These are phyloP conservation scores for Tragelaphus scriptus DNA, from an alignment of 2,113 vertebrate species.

Conservation along the genomic window DNA sequence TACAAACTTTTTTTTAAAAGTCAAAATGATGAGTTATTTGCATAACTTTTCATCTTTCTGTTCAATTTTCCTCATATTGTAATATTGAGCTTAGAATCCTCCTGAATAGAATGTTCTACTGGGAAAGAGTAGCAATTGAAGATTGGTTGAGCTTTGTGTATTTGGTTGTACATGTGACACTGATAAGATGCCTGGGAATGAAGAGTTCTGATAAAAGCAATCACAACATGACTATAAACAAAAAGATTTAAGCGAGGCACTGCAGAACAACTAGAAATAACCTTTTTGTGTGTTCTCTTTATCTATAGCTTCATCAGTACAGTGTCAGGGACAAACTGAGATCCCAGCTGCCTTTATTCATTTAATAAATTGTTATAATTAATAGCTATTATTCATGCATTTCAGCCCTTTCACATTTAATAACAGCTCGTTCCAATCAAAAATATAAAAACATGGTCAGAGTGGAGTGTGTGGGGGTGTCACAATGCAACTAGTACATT, in stretches of 20 bases:
- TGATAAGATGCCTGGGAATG: not conserved
- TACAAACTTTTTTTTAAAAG: not conserved
- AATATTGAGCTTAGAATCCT: not conserved
- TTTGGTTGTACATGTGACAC: not conserved
- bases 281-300: not conserved
- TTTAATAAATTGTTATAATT: constrained; percentile 73
- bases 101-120: not conserved
- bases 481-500: constrained; percentile 76
- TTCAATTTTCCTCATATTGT: not conserved
- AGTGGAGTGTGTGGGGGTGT: constrained; percentile 66
- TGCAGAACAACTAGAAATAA: not conserved
- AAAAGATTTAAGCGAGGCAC: not conserved
- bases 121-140: not conserved
- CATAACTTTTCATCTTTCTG: not conserved
- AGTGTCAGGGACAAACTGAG: constrained; percentile 39
- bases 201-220: not conserved
- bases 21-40: not conserved
- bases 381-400: constrained; percentile 74
- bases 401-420: constrained; percentile 77
- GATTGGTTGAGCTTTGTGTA: not conserved
- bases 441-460: constrained; percentile 64
- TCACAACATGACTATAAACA: not conserved
- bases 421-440: constrained; percentile 72
- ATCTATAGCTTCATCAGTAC: not conserved
- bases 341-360: constrained; percentile 65